Conservation (phyloP, 2,113 vertebrate genomes). For the Onychorhynchus coronatus region DNA sequence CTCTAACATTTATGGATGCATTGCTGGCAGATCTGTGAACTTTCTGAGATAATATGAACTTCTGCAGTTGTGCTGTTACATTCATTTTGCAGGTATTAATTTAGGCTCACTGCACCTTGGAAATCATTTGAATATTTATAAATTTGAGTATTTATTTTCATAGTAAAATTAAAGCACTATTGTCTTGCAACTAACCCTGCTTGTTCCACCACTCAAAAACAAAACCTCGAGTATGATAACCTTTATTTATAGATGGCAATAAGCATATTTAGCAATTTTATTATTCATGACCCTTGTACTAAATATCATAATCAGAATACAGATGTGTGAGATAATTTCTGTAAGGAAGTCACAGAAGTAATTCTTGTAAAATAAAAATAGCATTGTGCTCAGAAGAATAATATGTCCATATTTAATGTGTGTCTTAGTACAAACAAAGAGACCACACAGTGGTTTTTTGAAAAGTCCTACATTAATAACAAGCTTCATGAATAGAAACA, state of each 20-base stretch:
- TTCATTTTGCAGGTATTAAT: slow-evolving; percentile 49
- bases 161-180: slow-evolving; percentile 77
- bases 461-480: slow-evolving; percentile 13
- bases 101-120: slow-evolving; percentile 34
- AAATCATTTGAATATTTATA: slow-evolving; percentile 78
- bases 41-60: not conserved
- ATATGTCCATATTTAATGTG: slow-evolving; percentile 60
- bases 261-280: slow-evolving; percentile 80
- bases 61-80: not conserved
- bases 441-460: not conserved
- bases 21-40: not conserved
- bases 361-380: slow-evolving; percentile 76
- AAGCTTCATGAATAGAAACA: slow-evolving; percentile 24
- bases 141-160: slow-evolving; percentile 79
- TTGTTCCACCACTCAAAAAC: slow-evolving; percentile 72
- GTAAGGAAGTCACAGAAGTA: slow-evolving; percentile 68
- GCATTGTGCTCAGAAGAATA: slow-evolving; percentile 69
- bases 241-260: slow-evolving; percentile 82
- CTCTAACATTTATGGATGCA: not conserved
- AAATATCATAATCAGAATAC: slow-evolving; percentile 81
- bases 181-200: slow-evolving; percentile 77
- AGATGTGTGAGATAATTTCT: slow-evolving; percentile 75
- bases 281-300: slow-evolving; percentile 81
- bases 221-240: slow-evolving; percentile 70
- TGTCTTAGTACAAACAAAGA: slow-evolving; percentile 38